These are phyloP conservation scores for Xiphydria camelus DNA, from an alignment of 2,888 invertebrate species.

Conservation along the genomic window DNA sequence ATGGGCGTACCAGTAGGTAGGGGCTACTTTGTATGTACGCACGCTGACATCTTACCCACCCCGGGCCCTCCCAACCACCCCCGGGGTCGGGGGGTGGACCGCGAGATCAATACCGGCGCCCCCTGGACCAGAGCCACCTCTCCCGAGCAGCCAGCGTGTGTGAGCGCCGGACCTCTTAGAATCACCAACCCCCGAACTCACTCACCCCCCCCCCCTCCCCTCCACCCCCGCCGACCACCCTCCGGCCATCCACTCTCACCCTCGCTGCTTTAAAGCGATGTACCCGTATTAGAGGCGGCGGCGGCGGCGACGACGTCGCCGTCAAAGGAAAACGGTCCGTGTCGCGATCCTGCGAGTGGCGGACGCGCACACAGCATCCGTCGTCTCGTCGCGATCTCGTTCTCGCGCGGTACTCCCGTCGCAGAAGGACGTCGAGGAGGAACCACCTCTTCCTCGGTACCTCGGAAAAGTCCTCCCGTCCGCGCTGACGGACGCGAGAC, in stretches of 20 bases:
- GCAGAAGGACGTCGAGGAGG: too few relatives aligned
- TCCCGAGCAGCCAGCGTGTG: slow-evolving; percentile 41
- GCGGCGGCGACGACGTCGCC: too few relatives aligned
- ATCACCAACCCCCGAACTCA: slow-evolving; percentile 49
- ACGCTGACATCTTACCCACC: slow-evolving; percentile 56
- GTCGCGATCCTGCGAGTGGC: slow-evolving; percentile 6
- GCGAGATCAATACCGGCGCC: slow-evolving; percentile 56
- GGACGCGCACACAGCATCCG: too few relatives aligned
- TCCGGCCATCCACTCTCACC: slow-evolving; percentile 41
- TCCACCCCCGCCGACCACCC: slow-evolving; percentile 38
- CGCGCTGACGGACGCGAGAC: too few relatives aligned
- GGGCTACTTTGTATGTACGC: slow-evolving; percentile 58
- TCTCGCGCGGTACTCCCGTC: too few relatives aligned
- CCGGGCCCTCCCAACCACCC: slow-evolving; percentile 39
- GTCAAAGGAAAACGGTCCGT: slow-evolving; percentile 11
- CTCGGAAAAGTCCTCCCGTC: too few relatives aligned
- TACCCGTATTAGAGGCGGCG: slow-evolving; percentile 42
- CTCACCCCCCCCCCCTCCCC: slow-evolving; percentile 32
- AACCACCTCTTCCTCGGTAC: too few relatives aligned
- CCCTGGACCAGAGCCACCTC: slow-evolving; percentile 52
- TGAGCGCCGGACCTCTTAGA: slow-evolving; percentile 55
- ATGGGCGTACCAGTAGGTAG: slow-evolving; percentile 17
- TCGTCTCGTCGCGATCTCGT: too few relatives aligned
- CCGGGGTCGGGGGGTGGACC: slow-evolving; percentile 37
- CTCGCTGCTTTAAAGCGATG: slow-evolving; percentile 52